Percentiles rank a stretch among this genome's conserved stretches.
These are phyloP conservation scores for Dioctria linearis DNA, from an alignment of 2,888 invertebrate genomes.

Conservation along the genomic window DNA sequence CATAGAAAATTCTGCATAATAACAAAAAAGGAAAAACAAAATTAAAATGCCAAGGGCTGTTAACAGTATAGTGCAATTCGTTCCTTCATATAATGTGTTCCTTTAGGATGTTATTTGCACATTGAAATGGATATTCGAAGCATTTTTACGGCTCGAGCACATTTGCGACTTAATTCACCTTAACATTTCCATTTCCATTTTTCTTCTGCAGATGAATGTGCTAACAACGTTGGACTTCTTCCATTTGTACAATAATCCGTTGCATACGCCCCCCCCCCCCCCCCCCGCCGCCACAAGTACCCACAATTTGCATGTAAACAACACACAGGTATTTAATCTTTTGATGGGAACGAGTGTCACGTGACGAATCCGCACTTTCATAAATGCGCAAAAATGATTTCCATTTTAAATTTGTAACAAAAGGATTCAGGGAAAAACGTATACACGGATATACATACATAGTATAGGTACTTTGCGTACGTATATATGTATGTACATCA, in stretches of 20 bases:
- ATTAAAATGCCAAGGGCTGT: background rate
- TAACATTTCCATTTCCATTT: too few relatives aligned
- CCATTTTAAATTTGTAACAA: constrained; percentile 13
- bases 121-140: constrained; percentile 19
- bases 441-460: too few relatives aligned
- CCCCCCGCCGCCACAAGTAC: background rate
- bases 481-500: background rate
- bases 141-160: constrained; percentile 16
- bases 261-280: background rate
- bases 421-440: background rate
- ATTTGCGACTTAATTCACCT: background rate
- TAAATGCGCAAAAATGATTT: constrained; percentile 21
- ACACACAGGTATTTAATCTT: constrained; percentile 22
- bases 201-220: too few relatives aligned
- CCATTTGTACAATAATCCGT: too few relatives aligned
- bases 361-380: background rate
- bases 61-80: constrained; percentile 11
- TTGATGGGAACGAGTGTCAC: constrained; percentile 13
- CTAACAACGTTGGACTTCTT: too few relatives aligned
- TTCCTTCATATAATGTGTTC: constrained; percentile 9
- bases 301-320: constrained; percentile 29
- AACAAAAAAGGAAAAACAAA: background rate
- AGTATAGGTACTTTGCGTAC: too few relatives aligned
- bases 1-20: constrained; percentile 6
- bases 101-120: background rate